Base-by-base conservation (phyloP, 2,888 invertebrate species). In the Pyrgus malvae region DNA sequence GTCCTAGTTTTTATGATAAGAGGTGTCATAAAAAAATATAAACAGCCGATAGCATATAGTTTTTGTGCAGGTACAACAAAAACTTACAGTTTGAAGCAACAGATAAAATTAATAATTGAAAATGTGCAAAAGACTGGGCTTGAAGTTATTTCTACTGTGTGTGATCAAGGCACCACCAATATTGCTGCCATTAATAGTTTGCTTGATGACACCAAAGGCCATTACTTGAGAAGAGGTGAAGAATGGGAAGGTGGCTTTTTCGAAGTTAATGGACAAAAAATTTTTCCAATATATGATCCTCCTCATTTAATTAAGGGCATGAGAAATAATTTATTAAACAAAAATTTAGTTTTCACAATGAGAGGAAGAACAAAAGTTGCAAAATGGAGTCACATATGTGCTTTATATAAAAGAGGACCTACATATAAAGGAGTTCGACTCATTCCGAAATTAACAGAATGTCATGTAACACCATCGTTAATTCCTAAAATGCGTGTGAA, bases 21-120 rank as follows among this genome's bases (percentile, higher is more conserved):
- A 25, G 65, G 67, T 3, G 11, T 67, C 2, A 25, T 61, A 9
- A 63, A 62, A 11, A 59, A 70, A 70, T 23, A 65, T 42, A 67
- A 66, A n/a, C 65, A 67, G 44, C 59, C 63, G 2, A 44, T 67
- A 5, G 42, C 62, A 1, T 54, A 56, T 16, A 56, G 33, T 12
- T 56, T 57, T 54, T 56, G 49, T 11, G n/a, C 25, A 14, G 42
- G 41, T 7, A 25, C 48, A 2, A 53, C 54, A 7, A 45, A 54
- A 25, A 29, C 40, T 7, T 21, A 48, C 7, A 21, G 9, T 5
- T 37, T 54, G 25, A 45, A 44, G 33, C 9, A 12, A 2, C 40
- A 41, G 19, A 25, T 60, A 14, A 58, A 57, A 46, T 6, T 42
- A 16, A 46, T 62, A 3, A 49, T 59, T 17, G 35, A 38, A 49